Conservation (phyloP, 1,140 invertebrate species). For the Oppia nitens region DNA sequence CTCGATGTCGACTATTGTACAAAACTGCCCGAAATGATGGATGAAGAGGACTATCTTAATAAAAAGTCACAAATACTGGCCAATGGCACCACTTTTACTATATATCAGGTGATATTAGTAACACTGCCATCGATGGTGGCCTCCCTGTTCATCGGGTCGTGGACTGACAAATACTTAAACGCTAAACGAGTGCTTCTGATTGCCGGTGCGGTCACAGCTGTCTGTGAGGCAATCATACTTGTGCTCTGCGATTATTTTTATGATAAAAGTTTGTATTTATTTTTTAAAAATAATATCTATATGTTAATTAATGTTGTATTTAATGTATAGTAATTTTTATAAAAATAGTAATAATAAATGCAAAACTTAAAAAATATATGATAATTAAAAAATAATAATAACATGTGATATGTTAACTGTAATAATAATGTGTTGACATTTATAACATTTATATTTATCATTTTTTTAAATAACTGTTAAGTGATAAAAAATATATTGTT, state of each 20-base stretch:
- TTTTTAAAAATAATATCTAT: not conserved
- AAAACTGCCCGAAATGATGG: not conserved
- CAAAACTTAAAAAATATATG: too few species aligned
- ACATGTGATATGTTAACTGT: too few species aligned
- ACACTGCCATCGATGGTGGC: not conserved
- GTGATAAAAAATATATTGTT: too few species aligned
- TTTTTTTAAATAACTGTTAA: too few species aligned
- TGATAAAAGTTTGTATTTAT: not conserved
- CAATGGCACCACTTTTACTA: not conserved
- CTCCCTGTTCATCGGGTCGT: not conserved
- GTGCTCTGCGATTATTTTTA: not conserved
- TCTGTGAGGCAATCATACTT: not conserved
- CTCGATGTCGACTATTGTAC: constrained; percentile 3
- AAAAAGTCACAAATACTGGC: constrained; percentile 3
- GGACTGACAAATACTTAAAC: not conserved
- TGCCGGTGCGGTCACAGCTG: not conserved
- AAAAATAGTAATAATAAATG: too few species aligned
- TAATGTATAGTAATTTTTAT: too few species aligned
- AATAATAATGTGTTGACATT: too few species aligned
- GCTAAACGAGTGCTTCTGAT: not conserved
- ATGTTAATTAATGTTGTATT: not conserved
- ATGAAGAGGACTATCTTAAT: not conserved
- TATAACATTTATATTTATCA: too few species aligned
- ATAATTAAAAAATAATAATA: too few species aligned
- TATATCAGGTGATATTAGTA: not conserved